Evolutionary conservation across 1,140 invertebrate genomes (phyloP), one percentile per base, ranked within the genome.

Genomic region (Ctenoplectra terminalis): DNA sequence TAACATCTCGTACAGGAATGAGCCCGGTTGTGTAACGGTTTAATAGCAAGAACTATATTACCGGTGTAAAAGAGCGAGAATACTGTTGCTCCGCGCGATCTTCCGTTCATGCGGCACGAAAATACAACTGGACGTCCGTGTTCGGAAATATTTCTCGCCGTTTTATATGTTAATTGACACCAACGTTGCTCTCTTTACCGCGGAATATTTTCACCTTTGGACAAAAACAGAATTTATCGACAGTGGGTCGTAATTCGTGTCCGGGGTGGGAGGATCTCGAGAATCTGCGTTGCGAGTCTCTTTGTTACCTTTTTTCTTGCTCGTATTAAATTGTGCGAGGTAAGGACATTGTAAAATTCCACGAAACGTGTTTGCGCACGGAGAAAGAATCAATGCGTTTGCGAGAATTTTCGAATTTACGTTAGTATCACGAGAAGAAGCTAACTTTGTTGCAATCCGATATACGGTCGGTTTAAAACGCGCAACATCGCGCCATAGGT

Each of bases 21-120:
- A 86, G 75, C 58, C 52, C 23, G 34, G 81, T 87, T 86, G 84
- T 76, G 75, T 80, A 87, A 87, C 75, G 74, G 72, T 85, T 75
- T 86, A 87, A 87, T 80, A 58, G 61, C 52, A 63, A 56, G 52
- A 63, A 80, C 76, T 78, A 78, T 78, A 73, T 80, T 73, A 64
- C 77, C 70, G 26, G 37, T 37, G n/a, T 73, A 72, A 80, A 80
- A 80, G 46, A 70, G 8, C 43, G 54, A 46, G 54, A 46, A 77
- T 46, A 77, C 52, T 37, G n/a, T 31, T 34, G 48, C 20, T 9
- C 4, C 23, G 4, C 4, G 29, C 34, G 9, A 37, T 37, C 1
- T 1, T 20, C 2, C 48, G 26, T 63, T n/a, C 34, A 31, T 56
- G 31, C 17, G n/a, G 13, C 5, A n/a, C 11, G 20, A 15, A 29